Base-by-base conservation (phyloP, 2,888 invertebrate species). In the Cynaeus angustus region DNA sequence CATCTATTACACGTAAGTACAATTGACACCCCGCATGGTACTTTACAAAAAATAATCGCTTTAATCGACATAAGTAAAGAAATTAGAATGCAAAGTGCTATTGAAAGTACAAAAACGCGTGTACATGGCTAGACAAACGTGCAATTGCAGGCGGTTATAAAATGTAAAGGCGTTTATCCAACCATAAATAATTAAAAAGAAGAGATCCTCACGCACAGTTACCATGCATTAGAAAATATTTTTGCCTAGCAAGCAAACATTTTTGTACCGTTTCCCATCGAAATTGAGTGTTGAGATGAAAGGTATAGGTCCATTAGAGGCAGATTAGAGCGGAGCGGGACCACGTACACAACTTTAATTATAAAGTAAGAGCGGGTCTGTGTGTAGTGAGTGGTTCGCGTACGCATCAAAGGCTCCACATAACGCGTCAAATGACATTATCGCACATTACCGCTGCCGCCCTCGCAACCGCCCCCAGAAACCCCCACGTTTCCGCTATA, bases 321-420 rank as follows among this genome's bases (percentile, higher is more conserved):
- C 76, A 78, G 79, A 81, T 81, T 81, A 80, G 78, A 78, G 80
- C 78, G 74, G 72, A 75, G 72, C 75, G 75, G 68, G 72, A 74
- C 73, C 75, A 75, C 75, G 79, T 78, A 77, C 78, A 79, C 80
- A 79, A 79, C 78, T 80, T 81, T 81, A 82, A 82, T 82, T 82
- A 82, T 81, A 79, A 80, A 81, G 81, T 81, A 78, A 77, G 79
- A 79, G 78, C 73, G 72, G 61, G 68, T 70, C 74, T 74, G 73
- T 71, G 71, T 71, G 55, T 66, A 68, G 70, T 50, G 73, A 75
- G 75, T 74, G 77, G 77, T 73, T 73, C 70, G 74, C 73, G 74
- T 73, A 78, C 80, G 78, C 79, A 78, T 79, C 79, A 80, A 77
- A 77, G 77, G 78, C 73, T 76, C 74, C 72, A 70, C 74, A 74